phyloP scores from a whole-genome alignment of 1,140 invertebrate species.

The Eupristina koningsbergeri region DNA sequence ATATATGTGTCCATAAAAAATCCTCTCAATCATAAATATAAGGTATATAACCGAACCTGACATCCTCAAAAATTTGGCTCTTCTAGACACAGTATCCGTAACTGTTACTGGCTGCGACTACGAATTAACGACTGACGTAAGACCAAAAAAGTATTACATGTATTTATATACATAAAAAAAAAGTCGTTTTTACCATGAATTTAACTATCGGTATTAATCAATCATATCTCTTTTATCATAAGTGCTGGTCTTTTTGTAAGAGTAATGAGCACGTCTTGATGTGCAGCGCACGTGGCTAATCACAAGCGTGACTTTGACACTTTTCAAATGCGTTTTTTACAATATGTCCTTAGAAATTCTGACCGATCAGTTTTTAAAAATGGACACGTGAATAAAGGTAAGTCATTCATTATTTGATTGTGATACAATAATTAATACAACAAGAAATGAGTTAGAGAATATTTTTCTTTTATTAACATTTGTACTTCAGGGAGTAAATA shows the following conservation, averaged over 20 bases:
- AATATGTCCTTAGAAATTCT: constrained; percentile 11
- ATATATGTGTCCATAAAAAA: too few species aligned
- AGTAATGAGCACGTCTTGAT: constrained; percentile 34
- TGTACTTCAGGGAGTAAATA: too few species aligned
- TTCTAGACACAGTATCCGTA: not conserved
- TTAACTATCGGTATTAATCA: constrained; percentile 19
- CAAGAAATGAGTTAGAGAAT: not conserved
- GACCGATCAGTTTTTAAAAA: not conserved
- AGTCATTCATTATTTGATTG: not conserved
- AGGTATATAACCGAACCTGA: constrained; percentile 16
- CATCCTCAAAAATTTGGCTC: constrained; percentile 3
- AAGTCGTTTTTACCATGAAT: constrained; percentile 2
- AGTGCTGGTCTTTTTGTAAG: not conserved
- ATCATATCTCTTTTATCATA: constrained; percentile 1
- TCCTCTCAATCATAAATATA: not conserved
- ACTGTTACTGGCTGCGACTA: not conserved
- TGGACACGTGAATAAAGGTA: not conserved
- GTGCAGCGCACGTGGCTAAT: constrained; percentile 23
- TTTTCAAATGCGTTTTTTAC: not conserved
- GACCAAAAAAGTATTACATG: not conserved
- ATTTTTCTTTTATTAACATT: too few species aligned
- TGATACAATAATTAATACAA: not conserved
- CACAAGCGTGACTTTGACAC: constrained; percentile 39
- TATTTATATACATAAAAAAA: constrained; percentile 28
- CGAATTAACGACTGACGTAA: not conserved